phyloP scores from a whole-genome alignment of 2,797 vertebrate genomes.

The Phalanger gymnotis region DNA sequence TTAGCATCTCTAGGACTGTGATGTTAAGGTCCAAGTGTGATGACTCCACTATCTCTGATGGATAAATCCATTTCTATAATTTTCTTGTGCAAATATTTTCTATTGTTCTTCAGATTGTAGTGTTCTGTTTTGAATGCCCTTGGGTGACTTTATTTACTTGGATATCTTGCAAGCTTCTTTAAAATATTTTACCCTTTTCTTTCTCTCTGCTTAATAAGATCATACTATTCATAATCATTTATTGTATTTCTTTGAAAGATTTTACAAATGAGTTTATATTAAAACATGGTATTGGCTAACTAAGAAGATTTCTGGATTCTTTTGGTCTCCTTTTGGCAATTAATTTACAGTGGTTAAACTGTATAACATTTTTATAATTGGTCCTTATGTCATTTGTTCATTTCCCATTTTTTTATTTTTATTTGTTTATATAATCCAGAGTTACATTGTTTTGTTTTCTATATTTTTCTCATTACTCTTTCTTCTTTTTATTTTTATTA shows the following conservation, averaged over 20 bases:
- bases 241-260: neutral
- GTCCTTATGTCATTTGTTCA: neutral
- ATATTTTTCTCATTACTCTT: neutral
- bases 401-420: neutral
- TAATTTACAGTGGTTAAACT: neutral
- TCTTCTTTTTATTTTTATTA: too few species aligned
- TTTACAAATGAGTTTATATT: neutral
- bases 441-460: neutral
- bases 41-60: neutral
- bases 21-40: neutral
- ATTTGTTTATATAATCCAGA: neutral
- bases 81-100: neutral
- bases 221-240: neutral
- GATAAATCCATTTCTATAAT: neutral
- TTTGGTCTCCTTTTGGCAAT: neutral
- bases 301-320: neutral
- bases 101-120: neutral
- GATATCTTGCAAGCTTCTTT: neutral
- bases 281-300: neutral
- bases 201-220: neutral
- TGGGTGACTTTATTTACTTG: neutral
- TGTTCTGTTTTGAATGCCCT: neutral
- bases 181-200: neutral
- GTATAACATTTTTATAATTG: neutral
- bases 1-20: neutral